phyloP scores from a whole-genome alignment of 2,113 vertebrate species.

The Megalops atlanticus region DNA sequence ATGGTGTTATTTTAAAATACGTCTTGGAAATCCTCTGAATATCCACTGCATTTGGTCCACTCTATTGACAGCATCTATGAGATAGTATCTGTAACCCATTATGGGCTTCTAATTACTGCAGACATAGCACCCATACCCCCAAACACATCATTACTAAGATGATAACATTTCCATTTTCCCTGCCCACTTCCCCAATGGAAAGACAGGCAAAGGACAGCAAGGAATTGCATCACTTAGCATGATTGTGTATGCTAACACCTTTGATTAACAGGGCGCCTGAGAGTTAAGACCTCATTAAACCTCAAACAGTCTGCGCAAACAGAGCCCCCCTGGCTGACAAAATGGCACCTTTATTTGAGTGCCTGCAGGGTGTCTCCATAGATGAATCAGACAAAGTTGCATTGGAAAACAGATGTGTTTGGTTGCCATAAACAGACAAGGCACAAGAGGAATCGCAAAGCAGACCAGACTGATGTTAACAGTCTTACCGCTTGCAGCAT shows the following conservation, averaged over 20 bases:
- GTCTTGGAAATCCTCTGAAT: no score
- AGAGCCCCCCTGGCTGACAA: background rate
- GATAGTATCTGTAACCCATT: no score
- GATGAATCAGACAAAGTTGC: background rate
- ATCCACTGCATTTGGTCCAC: no score
- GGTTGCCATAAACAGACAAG: background rate
- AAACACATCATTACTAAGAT: no score
- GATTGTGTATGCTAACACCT: background rate
- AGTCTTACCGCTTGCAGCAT: background rate
- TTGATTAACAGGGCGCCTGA: slow-evolving; percentile 3
- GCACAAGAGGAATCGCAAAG: background rate
- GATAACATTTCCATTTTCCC: no score
- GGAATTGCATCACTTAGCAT: slow-evolving; percentile 8
- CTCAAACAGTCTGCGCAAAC: background rate
- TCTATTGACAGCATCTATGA: no score
- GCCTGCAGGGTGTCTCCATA: background rate
- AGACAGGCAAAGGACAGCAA: background rate
- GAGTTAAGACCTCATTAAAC: background rate
- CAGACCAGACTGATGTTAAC: background rate
- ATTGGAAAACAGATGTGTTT: background rate
- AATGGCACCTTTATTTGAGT: background rate
- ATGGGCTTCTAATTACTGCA: no score
- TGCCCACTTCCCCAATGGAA: background rate
- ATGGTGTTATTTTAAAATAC: no score
- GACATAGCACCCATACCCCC: no score